Conservation (phyloP, 2,888 invertebrate genomes). For the Tachina grossa region DNA sequence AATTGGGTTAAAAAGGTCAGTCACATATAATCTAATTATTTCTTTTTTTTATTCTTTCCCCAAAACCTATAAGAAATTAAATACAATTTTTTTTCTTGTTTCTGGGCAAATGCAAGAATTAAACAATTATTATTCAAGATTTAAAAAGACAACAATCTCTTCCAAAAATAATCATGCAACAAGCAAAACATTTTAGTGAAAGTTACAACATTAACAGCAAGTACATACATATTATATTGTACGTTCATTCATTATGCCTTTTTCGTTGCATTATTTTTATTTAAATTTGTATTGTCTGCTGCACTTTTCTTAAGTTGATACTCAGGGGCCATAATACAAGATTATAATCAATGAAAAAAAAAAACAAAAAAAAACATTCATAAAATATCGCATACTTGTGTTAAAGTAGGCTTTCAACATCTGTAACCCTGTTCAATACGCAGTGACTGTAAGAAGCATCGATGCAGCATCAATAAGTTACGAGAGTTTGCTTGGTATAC, state of each 20-base stretch:
- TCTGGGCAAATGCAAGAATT: conserved; percentile 4
- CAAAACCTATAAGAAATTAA: conserved; percentile 14
- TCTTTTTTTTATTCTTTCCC: not conserved
- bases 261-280: conserved; percentile 45
- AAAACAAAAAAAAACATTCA: conserved; percentile 38
- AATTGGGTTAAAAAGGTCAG: conserved; percentile 20
- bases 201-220: conserved; percentile 61
- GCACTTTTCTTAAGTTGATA: conserved; percentile 46
- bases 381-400: conserved; percentile 54
- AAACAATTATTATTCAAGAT: conserved; percentile 45
- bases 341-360: conserved; percentile 60
- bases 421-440: conserved; percentile 28
- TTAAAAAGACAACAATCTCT: conserved; percentile 17
- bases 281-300: conserved; percentile 61
- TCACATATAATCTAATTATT: conserved; percentile 32
- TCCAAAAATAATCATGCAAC: conserved; percentile 17
- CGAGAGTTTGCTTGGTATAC: not conserved
- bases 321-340: conserved; percentile 60
- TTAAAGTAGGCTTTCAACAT: conserved; percentile 51
- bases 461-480: conserved; percentile 6
- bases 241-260: conserved; percentile 51
- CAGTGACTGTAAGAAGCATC: not conserved
- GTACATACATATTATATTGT: conserved; percentile 12
- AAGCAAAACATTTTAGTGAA: conserved; percentile 61
- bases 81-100: not conserved